Evolutionary conservation across 2,888 invertebrate genomes (phyloP).

Genomic region (Leptopilina syphax): DNA sequence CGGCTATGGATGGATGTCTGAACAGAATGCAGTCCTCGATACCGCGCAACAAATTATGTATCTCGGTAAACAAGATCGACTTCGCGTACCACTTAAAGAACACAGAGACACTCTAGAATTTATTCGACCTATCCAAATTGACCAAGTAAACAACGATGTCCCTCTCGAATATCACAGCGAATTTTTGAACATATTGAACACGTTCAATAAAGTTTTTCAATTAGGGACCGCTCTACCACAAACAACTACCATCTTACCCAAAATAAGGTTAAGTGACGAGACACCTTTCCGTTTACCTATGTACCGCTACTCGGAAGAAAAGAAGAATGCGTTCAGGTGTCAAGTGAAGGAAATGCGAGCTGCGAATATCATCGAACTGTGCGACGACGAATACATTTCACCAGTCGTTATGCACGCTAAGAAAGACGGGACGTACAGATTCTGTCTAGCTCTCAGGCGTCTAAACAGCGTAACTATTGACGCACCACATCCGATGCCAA

Average conservation of each 20-base stretch:
- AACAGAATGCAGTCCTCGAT: neutral
- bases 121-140: rapidly evolving
- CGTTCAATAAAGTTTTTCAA: neutral
- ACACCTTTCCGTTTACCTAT: constrained; percentile 36
- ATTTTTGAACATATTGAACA: neutral
- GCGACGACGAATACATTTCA: constrained; percentile 50
- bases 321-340: constrained; percentile 34
- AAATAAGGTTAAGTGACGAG: constrained; percentile 37
- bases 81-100: neutral
- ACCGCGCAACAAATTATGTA: neutral
- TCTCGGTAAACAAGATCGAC: neutral
- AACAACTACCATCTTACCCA: constrained; percentile 27
- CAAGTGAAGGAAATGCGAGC: constrained; percentile 56
- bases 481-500: constrained; percentile 16
- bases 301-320: constrained; percentile 43
- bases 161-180: neutral
- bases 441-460: constrained; percentile 54
- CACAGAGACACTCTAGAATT: neutral
- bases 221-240: neutral
- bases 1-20: neutral
- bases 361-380: constrained; percentile 52
- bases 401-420: constrained; percentile 53
- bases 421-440: constrained; percentile 49
- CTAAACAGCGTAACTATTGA: constrained; percentile 39
- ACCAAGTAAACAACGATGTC: neutral